Evolutionary conservation across 2,797 vertebrate genomes (phyloP).

Genomic region (Helostoma temminkii): DNA sequence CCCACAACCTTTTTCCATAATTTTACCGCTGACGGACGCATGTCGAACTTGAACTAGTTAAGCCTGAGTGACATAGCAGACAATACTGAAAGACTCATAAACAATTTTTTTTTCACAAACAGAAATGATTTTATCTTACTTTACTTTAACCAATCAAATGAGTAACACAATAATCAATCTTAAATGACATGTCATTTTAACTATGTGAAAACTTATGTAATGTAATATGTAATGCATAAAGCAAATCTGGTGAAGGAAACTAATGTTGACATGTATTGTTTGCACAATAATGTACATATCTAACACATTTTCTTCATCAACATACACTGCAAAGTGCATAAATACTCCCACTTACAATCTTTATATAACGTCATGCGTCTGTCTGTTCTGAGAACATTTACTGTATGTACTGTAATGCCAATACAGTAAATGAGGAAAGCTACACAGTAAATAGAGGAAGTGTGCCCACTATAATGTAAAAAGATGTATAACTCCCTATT

Average conservation of each 20-base stretch:
- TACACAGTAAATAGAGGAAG: background rate
- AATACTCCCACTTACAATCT: background rate
- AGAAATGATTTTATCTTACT: background rate
- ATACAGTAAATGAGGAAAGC: background rate
- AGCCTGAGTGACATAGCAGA: background rate
- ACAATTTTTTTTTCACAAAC: background rate
- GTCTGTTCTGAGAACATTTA: background rate
- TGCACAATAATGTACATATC: conserved; percentile 18
- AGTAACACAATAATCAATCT: background rate
- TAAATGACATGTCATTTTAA: background rate
- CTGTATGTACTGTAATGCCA: too few relatives aligned
- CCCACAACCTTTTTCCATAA: background rate
- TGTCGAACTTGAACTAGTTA: background rate
- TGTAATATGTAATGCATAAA: conserved; percentile 9
- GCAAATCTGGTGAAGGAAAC: background rate
- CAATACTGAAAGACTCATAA: background rate
- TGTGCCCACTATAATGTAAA: conserved; percentile 29
- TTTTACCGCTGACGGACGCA: background rate
- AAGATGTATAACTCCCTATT: conserved; percentile 38
- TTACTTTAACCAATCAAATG: background rate
- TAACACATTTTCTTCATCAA: background rate
- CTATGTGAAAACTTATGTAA: background rate
- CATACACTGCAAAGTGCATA: background rate
- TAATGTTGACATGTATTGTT: background rate
- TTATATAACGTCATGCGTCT: too few relatives aligned